Evolutionary conservation across 37 sponge, comb jelly and placozoan species (phyloP).

Genomic region (Chondrilla cf. caribensis): DNA sequence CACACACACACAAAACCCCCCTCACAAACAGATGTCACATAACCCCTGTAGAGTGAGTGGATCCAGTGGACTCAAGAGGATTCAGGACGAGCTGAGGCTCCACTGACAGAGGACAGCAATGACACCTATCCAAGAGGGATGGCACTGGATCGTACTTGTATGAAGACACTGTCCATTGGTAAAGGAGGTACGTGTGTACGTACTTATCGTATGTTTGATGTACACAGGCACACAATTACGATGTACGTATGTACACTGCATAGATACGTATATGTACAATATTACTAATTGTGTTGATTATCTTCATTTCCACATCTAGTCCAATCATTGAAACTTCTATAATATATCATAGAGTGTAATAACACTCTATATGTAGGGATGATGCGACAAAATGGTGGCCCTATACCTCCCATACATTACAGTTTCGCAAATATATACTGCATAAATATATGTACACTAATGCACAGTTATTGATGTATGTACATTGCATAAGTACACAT

Average conservation of each 20-base stretch:
- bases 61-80: conserved; percentile 68
- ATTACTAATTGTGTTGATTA: no score
- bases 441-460: no score
- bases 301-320: no score
- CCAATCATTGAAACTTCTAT: no score
- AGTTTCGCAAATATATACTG: no score
- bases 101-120: conserved; percentile 36
- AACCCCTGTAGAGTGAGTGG: conserved; percentile 38
- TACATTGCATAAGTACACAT: no score
- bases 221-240: neutral
- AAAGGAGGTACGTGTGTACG: conserved; percentile 17
- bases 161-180: conserved; percentile 29
- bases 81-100: conserved; percentile 65
- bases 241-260: neutral
- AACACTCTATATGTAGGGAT: no score
- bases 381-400: no score
- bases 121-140: conserved; percentile 55
- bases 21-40: neutral
- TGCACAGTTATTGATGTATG: no score
- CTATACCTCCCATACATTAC: no score
- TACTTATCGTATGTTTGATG: neutral
- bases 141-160: conserved; percentile 59
- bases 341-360: no score
- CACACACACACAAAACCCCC: neutral
- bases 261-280: neutral